phyloP scores from a whole-genome alignment of 2,797 vertebrate species.

The Sebastes cheni region DNA sequence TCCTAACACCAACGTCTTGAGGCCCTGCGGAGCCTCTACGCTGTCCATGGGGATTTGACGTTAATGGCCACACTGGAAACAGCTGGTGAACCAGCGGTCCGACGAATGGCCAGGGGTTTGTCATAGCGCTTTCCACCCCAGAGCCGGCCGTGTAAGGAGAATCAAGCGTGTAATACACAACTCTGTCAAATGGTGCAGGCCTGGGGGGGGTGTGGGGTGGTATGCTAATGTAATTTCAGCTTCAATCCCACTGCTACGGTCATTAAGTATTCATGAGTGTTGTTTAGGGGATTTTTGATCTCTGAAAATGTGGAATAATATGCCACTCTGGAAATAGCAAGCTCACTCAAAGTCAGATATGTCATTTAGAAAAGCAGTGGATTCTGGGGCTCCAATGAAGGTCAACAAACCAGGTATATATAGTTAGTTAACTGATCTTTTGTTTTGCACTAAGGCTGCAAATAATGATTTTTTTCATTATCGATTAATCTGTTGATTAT shows the following conservation, averaged over 20 bases:
- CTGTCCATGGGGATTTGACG: conserved; percentile 13
- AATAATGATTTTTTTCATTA: too few species aligned
- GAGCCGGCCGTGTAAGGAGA: conserved; percentile 27
- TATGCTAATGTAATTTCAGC: conserved; percentile 55
- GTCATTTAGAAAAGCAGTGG: background rate
- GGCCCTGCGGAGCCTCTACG: conserved; percentile 4
- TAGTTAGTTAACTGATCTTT: background rate
- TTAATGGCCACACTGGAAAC: conserved; percentile 49
- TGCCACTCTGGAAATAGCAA: conserved; percentile 16
- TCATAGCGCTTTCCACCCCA: conserved; percentile 2
- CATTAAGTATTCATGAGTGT: conserved; percentile 54
- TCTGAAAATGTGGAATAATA: conserved; percentile 40
- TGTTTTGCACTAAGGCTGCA: background rate
- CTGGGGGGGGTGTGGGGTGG: conserved; percentile 2
- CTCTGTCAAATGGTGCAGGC: conserved; percentile 15
- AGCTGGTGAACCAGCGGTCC: conserved; percentile 49
- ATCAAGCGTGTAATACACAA: conserved; percentile 53
- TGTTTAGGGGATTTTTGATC: conserved; percentile 46
- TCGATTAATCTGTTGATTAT: too few species aligned
- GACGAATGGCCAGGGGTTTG: conserved; percentile 20
- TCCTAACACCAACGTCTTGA: conserved; percentile 1
- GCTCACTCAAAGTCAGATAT: conserved; percentile 24
- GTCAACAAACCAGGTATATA: background rate
- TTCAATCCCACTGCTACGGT: conserved; percentile 24
- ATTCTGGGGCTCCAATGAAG: background rate